Evolutionary conservation across 2,113 vertebrate genomes (phyloP).

Genomic region (Bufo bufo): DNA sequence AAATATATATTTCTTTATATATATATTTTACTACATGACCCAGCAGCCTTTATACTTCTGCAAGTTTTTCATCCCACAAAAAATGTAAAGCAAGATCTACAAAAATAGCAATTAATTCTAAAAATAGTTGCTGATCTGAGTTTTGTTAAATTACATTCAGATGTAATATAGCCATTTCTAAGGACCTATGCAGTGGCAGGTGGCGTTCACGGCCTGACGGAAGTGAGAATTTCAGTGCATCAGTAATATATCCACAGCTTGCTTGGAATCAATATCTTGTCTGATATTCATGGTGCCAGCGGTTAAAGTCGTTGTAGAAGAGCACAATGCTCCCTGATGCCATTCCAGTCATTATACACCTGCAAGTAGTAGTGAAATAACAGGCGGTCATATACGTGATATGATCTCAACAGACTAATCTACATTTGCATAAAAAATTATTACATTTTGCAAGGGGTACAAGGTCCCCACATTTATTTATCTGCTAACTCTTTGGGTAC

Average conservation of each 20-base stretch:
- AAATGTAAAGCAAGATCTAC: conserved; percentile 87
- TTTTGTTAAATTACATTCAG: conserved; percentile 87
- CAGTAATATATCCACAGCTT: background rate
- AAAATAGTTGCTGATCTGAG: conserved; percentile 90
- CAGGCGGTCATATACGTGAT: background rate
- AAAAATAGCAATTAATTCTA: conserved; percentile 98
- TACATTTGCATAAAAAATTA: background rate
- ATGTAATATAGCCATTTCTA: conserved; percentile 67
- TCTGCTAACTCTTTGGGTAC: too few relatives aligned
- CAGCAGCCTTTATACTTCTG: conserved; percentile 72
- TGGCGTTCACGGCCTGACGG: conserved; percentile 5
- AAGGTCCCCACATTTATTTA: background rate
- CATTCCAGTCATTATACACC: conserved; percentile 98
- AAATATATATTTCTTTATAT: conserved; percentile 97
- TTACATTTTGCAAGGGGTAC: background rate
- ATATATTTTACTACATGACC: conserved; percentile 86
- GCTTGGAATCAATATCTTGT: conserved; percentile 86
- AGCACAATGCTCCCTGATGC: conserved; percentile 97
- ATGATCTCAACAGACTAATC: background rate
- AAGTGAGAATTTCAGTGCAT: conserved; percentile 56
- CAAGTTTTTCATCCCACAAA: conserved; percentile 69
- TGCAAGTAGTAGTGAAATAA: conserved; percentile 60
- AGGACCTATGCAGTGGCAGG: conserved; percentile 36
- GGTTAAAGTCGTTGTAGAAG: conserved; percentile 98
- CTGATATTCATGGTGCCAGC: conserved; percentile 98